Base-by-base conservation (phyloP, 2,113 vertebrate genomes). In the Erythrocercus mccallii region DNA sequence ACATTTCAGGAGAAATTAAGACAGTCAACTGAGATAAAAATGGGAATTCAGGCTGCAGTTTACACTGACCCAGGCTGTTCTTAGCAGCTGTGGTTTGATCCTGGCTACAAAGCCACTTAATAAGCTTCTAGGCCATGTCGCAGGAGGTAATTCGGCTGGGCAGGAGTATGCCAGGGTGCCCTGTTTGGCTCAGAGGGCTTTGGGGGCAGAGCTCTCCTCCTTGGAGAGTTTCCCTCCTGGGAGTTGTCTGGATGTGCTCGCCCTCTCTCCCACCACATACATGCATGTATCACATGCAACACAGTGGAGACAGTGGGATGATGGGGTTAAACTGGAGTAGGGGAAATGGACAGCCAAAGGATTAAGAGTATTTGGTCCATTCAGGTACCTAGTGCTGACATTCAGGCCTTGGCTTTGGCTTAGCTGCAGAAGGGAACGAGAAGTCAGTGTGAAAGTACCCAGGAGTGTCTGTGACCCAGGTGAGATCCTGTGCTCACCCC, bases 51-150 rank as follows among this genome's bases (percentile, higher is more conserved):
- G 93, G 92, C 71, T 0, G 0, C 71, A 56, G 50, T 84, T 88
- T 44, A 31, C 57, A 38, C n/a, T 92, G 90, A 71, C 70, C 88
- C 66, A 44, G 42, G 78, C 90, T 90, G 85, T 89, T 82, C 79
- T 90, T 65, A 88, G 88, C 66, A 82, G 82, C 96, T 82, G 81
- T 1, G 3, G 68, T 61, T 91, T 93, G 94, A 92, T 95, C 90
- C 88, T 90, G 82, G 58, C 70, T 85, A 9, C 93, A 96, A 94
- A 95, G 87, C 90, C 73, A 30, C 70, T 83, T 83, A 94, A 69
- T 76, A 20, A 81, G 94, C 61, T 92, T 77, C 50, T 17, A 4
- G 5, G n/a, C 86, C 23, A 2, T 92, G 86, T 88, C 0, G 0
- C 73, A 76, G 74, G 85, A 80, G 81, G 53, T 94, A 33, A 83